These are phyloP conservation scores for Pasiphila rectangulata DNA, from an alignment of 2,888 invertebrate species.

Conservation along the genomic window DNA sequence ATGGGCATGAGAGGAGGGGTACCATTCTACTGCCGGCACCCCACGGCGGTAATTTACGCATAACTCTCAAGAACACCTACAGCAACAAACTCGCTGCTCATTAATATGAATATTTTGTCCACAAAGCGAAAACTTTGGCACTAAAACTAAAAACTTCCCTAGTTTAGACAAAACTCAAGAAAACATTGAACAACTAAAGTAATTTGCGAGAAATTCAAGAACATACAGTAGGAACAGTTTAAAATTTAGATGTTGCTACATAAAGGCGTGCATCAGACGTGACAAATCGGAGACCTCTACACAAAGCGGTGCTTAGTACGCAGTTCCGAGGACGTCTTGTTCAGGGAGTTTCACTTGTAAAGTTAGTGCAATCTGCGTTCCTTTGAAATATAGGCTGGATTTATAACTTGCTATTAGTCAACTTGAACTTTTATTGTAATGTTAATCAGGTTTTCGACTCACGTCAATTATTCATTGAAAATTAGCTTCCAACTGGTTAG, in stretches of 20 bases:
- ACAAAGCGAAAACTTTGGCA: not conserved
- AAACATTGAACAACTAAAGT: slow-evolving; percentile 8
- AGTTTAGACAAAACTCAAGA: not conserved
- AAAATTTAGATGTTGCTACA: slow-evolving; percentile 17
- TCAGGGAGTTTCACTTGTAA: not conserved
- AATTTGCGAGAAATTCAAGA: slow-evolving; percentile 9
- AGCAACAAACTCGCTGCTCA: not conserved
- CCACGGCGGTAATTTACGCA: too few species aligned
- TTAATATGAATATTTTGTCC: not conserved
- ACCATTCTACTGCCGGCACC: too few species aligned
- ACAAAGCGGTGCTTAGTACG: slow-evolving; percentile 20
- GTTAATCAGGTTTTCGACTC: too few species aligned
- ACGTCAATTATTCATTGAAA: too few species aligned
- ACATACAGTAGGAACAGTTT: slow-evolving; percentile 9
- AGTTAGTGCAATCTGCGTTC: too few species aligned
- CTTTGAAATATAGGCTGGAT: too few species aligned
- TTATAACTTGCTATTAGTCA: too few species aligned
- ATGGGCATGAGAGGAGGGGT: too few species aligned
- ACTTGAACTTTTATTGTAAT: too few species aligned
- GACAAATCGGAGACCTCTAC: slow-evolving; percentile 30
- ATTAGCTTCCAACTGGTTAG: too few species aligned
- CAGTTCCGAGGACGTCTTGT: not conserved
- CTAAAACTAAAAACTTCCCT: slow-evolving; percentile 2
- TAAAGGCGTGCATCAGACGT: slow-evolving; percentile 30
- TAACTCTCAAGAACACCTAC: not conserved